These are phyloP conservation scores for Crypturellus tataupa DNA, from an alignment of 2,797 vertebrate species.

Conservation along the genomic window DNA sequence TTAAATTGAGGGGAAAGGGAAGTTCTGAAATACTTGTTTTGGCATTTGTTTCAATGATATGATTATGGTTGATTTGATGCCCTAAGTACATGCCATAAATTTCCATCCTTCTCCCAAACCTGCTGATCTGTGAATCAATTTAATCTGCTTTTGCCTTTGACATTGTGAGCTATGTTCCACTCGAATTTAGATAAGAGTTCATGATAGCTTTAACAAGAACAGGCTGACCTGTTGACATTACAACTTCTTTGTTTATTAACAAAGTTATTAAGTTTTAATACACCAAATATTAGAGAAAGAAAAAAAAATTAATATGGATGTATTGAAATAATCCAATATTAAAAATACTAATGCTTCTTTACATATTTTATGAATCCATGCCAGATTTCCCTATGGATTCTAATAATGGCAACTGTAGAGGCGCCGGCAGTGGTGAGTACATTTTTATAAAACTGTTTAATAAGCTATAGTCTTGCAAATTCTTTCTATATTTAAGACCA, in stretches of 20 bases:
- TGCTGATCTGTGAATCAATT: background rate
- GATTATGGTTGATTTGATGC: constrained; percentile 12
- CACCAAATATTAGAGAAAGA: background rate
- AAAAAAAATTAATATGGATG: background rate
- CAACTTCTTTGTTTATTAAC: background rate
- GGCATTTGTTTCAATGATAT: background rate
- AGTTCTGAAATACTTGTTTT: constrained; percentile 44
- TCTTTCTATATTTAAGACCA: background rate
- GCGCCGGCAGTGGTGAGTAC: constrained; percentile 80
- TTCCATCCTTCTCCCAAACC: background rate
- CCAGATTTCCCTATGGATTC: constrained; percentile 93
- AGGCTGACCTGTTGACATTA: background rate
- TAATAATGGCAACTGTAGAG: constrained; percentile 91
- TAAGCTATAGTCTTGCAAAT: background rate
- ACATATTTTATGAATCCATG: constrained; percentile 80
- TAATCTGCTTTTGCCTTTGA: background rate
- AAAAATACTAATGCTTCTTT: constrained; percentile 59
- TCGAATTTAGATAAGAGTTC: background rate
- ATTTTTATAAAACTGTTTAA: background rate
- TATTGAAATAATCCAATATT: constrained; percentile 36
- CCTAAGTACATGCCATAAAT: background rate
- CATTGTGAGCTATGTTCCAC: background rate
- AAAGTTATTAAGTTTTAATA: background rate
- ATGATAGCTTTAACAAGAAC: background rate
- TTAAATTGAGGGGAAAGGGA: background rate